These are phyloP conservation scores for Cariama cristata DNA, from an alignment of 2,113 vertebrate genomes.

Conservation along the genomic window DNA sequence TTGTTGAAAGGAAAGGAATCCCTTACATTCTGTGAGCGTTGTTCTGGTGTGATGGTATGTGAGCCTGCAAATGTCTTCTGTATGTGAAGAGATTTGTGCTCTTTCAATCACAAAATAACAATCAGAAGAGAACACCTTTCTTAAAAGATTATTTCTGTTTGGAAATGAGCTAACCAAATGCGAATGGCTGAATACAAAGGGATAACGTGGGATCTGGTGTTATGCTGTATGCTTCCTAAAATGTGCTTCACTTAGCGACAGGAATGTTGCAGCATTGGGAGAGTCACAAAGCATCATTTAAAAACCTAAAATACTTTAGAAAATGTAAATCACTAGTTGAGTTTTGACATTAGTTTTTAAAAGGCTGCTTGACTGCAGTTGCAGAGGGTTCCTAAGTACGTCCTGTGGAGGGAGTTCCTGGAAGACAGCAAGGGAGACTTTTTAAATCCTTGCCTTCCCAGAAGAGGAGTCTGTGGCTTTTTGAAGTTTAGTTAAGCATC, in stretches of 20 bases:
- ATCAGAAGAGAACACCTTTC: not conserved
- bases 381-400: not conserved
- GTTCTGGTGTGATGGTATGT: not conserved
- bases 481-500: not conserved
- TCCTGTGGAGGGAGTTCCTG: not conserved
- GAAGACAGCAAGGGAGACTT: not conserved
- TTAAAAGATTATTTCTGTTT: not conserved
- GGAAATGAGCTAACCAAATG: not conserved
- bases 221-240: not conserved
- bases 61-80: not conserved
- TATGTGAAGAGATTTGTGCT: not conserved
- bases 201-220: accelerated
- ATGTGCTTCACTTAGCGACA: not conserved
- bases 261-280: not conserved
- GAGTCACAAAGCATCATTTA: not conserved
- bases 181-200: not conserved
- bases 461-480: not conserved
- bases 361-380: not conserved
- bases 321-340: not conserved
- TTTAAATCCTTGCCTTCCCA: not conserved
- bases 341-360: not conserved
- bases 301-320: not conserved
- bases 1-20: not conserved
- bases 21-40: not conserved
- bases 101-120: not conserved